Conservation (phyloP, 2,888 invertebrate species). For the Pelosia muscerda region DNA sequence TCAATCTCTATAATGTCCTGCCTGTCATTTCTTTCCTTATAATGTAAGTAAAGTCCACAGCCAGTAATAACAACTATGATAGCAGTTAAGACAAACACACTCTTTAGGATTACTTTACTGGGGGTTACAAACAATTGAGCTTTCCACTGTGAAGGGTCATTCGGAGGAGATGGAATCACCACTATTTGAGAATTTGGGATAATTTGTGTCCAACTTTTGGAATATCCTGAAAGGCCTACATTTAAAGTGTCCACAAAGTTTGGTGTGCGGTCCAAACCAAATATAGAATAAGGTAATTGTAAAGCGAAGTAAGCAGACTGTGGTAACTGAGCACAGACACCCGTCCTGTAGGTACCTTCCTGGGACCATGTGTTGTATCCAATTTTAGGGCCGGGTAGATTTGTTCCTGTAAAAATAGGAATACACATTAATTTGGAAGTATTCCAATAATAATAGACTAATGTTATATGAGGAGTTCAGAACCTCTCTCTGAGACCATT, state of each 20-base stretch:
- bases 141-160: conserved; percentile 93
- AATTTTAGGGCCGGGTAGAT: conserved; percentile 96
- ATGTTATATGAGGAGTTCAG: background rate
- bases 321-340: conserved; percentile 94
- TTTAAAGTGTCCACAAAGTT: conserved; percentile 97
- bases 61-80: conserved; percentile 94
- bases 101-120: conserved; percentile 96
- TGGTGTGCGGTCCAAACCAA: conserved; percentile 98
- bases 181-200: conserved; percentile 99
- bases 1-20: conserved; percentile 83
- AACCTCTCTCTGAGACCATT: background rate
- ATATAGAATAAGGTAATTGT: conserved; percentile 98
- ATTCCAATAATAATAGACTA: background rate
- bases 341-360: conserved; percentile 92
- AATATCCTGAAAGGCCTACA: conserved; percentile 91
- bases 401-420: conserved; percentile 86
- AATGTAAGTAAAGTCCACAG: conserved; percentile 95
- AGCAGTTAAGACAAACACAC: conserved; percentile 94
- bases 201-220: conserved; percentile 94
- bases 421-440: background rate
- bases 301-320: conserved; percentile 97
- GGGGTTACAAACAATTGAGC: conserved; percentile 98
- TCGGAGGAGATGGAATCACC: conserved; percentile 95
- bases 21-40: conserved; percentile 91
- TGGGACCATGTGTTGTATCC: conserved; percentile 96